Percentiles rank a stretch among this genome's conserved stretches.
Conservation (phyloP, 64 coral and sea anemone species). For the Acropora tenuis region DNA sequence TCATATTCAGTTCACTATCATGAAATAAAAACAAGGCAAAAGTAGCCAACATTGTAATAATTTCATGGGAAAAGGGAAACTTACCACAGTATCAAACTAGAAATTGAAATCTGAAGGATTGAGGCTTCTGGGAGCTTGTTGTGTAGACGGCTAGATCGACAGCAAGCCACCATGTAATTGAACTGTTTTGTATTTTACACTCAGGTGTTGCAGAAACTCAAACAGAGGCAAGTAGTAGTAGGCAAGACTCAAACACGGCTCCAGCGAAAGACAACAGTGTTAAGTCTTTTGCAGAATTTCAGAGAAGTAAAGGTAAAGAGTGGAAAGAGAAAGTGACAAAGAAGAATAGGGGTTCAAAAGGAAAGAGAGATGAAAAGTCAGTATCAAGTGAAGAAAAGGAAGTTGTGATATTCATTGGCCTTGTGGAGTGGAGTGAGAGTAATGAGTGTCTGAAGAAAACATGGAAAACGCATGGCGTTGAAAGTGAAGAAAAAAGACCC, state of each 20-base stretch:
- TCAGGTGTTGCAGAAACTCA: neutral
- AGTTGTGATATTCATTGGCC: slow-evolving; percentile 47
- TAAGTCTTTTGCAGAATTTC: neutral
- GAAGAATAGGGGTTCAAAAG: neutral
- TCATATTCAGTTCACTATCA: too few species aligned
- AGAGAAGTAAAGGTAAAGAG: neutral
- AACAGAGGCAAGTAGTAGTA: neutral
- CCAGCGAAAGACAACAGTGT: neutral
- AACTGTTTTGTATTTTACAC: neutral
- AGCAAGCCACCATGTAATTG: neutral
- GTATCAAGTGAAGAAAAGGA: neutral
- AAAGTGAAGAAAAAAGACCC: slow-evolving; percentile 46
- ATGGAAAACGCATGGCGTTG: slow-evolving; percentile 65
- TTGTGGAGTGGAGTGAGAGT: slow-evolving; percentile 45
- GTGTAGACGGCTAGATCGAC: too few species aligned
- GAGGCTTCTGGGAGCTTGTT: too few species aligned
- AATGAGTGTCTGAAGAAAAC: slow-evolving; percentile 41
- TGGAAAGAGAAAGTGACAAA: neutral
- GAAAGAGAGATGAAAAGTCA: neutral
- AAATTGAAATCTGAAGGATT: too few species aligned
- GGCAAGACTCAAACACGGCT: neutral
- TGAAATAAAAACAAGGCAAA: too few species aligned
- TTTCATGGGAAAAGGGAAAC: too few species aligned
- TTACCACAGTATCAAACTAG: too few species aligned
- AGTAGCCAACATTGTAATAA: too few species aligned